Conservation (phyloP, 2,888 invertebrate species). For the Drosophila peninsularis region DNA sequence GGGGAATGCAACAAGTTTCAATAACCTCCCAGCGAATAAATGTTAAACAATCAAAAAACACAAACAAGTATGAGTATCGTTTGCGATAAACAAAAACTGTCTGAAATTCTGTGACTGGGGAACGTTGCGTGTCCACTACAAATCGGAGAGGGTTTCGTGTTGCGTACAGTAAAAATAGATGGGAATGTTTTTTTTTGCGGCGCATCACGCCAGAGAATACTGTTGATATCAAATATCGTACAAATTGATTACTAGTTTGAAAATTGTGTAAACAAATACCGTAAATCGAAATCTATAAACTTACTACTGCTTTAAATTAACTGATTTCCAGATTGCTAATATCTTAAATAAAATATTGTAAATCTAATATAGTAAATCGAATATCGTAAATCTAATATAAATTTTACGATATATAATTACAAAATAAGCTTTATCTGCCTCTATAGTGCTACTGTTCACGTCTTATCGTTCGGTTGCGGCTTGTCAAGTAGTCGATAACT, state of each 20-base stretch:
- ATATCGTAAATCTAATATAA: conserved; percentile 30
- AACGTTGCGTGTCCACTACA: conserved; percentile 25
- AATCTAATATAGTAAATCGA: no score
- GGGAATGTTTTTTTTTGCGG: background rate
- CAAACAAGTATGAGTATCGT: conserved; percentile 29
- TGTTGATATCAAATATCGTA: background rate
- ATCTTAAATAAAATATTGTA: no score
- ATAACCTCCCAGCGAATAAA: conserved; percentile 57
- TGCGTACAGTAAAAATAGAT: conserved; percentile 13
- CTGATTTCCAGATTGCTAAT: no score
- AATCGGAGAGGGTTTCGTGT: conserved; percentile 21
- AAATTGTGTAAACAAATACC: no score
- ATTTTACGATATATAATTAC: conserved; percentile 28
- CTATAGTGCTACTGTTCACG: conserved; percentile 4
- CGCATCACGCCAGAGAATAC: background rate
- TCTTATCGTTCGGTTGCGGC: conserved; percentile 36
- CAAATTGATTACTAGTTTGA: background rate
- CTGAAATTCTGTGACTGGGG: conserved; percentile 8
- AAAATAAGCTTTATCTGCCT: conserved; percentile 35
- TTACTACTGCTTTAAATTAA: no score
- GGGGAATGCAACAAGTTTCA: conserved; percentile 73
- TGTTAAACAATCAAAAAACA: conserved; percentile 29
- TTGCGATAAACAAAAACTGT: conserved; percentile 40
- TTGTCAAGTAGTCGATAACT: conserved; percentile 40
- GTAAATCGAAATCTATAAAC: background rate